Base-by-base conservation (phyloP, 2,797 vertebrate species). In the Hoplostethus atlanticus region DNA sequence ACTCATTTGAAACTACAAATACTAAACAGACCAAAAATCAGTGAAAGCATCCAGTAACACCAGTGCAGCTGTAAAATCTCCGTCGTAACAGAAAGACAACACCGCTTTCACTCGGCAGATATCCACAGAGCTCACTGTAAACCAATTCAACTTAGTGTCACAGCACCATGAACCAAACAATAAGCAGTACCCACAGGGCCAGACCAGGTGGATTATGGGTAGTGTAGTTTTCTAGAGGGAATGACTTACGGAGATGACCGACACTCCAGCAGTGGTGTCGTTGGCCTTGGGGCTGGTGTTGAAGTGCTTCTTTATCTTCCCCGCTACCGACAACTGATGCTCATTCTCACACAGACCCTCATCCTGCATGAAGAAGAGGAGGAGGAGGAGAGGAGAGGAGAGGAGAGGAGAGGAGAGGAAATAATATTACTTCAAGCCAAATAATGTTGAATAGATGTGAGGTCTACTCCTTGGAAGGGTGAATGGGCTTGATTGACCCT, bases 291-390 rank as follows among this genome's bases (percentile, higher is more conserved):
- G 96, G 62, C 94, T 95, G 36, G 96, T 97, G 94, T 98, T 98
- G 93, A 99, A 99, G 93, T 99, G 97, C 87, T 99, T 99, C 95
- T 98, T 98, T 84, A 99, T 98, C 94, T 99, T 99, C 64, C 98
- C 98, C 73, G 97, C 97, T 88, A 99, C 98, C 12, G 96, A 98
- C 81, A 99, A 89, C 93, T 98, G 97, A 88, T 96, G 97, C 3
- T 98, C 96, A 44, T 97, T 99, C 93, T 99, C 97, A 63, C 96
- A 95, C 69, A 97, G 91, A 77, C 96, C 96, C 68, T 99, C 97
- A 30, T 99, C 97, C 98, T 99, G 91, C 0, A 58, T 54, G 56
- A 82, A 48, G 72, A 31, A 66, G 16, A 57, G n/a, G 1, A 1
- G 44, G 40, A 21, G 54, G 31, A 68, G 1, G 7, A 77, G 42